Base-by-base conservation (phyloP, 2,113 vertebrate genomes). In the Riparia riparia region DNA sequence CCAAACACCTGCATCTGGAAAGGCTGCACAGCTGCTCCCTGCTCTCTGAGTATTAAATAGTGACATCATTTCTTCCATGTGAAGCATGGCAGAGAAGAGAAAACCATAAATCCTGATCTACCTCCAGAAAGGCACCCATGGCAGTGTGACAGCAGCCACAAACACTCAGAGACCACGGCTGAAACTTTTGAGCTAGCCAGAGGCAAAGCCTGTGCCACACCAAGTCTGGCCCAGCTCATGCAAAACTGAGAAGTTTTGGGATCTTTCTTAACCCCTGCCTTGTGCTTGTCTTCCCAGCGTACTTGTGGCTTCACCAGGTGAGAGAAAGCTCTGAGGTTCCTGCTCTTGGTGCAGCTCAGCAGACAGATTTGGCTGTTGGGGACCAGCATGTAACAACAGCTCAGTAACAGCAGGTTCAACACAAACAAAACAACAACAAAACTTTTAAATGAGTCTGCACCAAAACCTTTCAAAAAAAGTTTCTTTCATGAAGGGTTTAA, bases 401-500 rank as follows among this genome's bases (percentile, higher is more conserved):
- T 15, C 57, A 69, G 16, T 26, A 58, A 68, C 17, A 76, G 34
- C 12, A 76, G 34, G 17, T 21, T 82, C 34, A 85, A 78, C 20
- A 68, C 44, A 77, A 82, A 49, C 6, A 17, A 54, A 71, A 6
- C 6, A 37, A 17, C 6, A 39, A 28, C 1, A 44, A 57, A 44
- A 16, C 44, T 66, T 89, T 86, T 70, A 90, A 88, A 77, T 56
- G 17, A 83, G 26, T 85, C 64, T 80, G 57, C 63, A 89, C 22
- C 50, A 65, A 68, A 95, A 79, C 42, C 34, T 77, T 88, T 91
- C n/a, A 80, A 90, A 73, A 77, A 77, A 49, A 68, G 25, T 49
- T 90, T 54, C 19, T 89, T 89, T 89, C 57, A 21, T 41, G 22
- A 94, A 80, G 69, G 49, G 17, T 83, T 93, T 83, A 80, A 93